Base-by-base conservation (phyloP, 2,888 invertebrate genomes). In the Dryobotodes eremita region DNA sequence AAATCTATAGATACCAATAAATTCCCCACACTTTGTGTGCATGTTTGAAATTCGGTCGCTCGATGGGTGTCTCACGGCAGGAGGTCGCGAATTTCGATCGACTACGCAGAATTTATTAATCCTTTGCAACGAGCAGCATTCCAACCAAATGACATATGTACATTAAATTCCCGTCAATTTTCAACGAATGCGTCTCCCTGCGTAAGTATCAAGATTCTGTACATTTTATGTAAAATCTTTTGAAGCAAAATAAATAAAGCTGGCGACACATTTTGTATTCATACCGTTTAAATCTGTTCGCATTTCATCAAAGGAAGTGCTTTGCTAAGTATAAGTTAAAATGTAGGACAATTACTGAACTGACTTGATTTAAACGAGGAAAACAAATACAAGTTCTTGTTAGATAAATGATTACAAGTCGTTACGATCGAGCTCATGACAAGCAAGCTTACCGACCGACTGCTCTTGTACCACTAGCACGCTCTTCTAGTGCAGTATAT, bases 211-310 rank as follows among this genome's bases (percentile, higher is more conserved):
- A 71, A 71, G 50, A 77, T 70, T 50, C 26, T 64, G 48, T 64
- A 75, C 66, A 73, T 78, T 72, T 66, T 48, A 73, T 61, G 55
- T 64, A 31, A 76, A 83, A 82, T 66, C 83, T 86, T 84, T 75
- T 86, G 71, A 82, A 86, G 86, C 73, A 74, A 79, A 83, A 86
- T 85, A 82, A 82, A 85, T 83, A 79, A 76, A 86, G 64, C 71
- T 42, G 57, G 71, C 57, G 73, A 84, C 85, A 78, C 71, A 59
- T 77, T 84, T 84, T 77, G 72, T 84, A 64, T 74, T 77, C 77
- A 83, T 78, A 66, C 79, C 64, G 36, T 74, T 75, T 83, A 79
- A 83, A 84, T 79, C 80, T 85, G 73, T 79, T 79, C 79, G 71
- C 68, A 57, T 64, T 79, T 84, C 86, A 75, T 86, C 76, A 80